Evolutionary conservation across 2,797 vertebrate genomes (phyloP), one percentile per base, ranked within the genome.

Genomic region (Amblyopsis hoosieri): DNA sequence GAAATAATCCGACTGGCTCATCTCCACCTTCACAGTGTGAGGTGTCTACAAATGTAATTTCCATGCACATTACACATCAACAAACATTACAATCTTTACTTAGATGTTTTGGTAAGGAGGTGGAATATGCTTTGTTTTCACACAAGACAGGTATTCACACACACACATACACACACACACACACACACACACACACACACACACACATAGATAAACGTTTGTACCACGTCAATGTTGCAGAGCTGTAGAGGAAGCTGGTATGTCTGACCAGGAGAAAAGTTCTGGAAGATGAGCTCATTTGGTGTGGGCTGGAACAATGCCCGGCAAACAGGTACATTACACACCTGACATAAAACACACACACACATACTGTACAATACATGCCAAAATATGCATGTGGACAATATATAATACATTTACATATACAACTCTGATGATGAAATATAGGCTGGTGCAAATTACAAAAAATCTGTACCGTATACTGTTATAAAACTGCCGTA

Each of bases 251-350:
- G 89, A 52, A 95, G 88, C 72, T 91, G 87, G 10, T 92, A 95
- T 50, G 90, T 92, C 80, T 95, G 83, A 1, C 60, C 87, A 33
- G 94, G 89, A 56, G 54, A 42, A 1, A 91, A 95, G 83, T 89
- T 95, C 89, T 96, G 94, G 83, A 99, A 96, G 17, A 96, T 60
- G 62, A 96, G 83, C 85, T 96, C 92, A 1, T 94, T 93, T 0
- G 95, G 96, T 76, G 90, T 94, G 0, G 95, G 93, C 83, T 95
- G 94, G 76, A 97, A 95, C 64, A 94, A 75, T 1, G 90, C 66
- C 75, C 92, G 92, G 46, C 94, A 92, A 53, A 88, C 37, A 65
- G 93, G 88, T 64, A 86, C 73, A 5, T 69, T 58, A 1, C 90
- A 94, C 71, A 90, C 72, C 95, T 96, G 71, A 60, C 13, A 54